Evolutionary conservation across 2,113 vertebrate species (phyloP), one percentile per base, ranked within the genome.

Genomic region (Camelus dromedarius): DNA sequence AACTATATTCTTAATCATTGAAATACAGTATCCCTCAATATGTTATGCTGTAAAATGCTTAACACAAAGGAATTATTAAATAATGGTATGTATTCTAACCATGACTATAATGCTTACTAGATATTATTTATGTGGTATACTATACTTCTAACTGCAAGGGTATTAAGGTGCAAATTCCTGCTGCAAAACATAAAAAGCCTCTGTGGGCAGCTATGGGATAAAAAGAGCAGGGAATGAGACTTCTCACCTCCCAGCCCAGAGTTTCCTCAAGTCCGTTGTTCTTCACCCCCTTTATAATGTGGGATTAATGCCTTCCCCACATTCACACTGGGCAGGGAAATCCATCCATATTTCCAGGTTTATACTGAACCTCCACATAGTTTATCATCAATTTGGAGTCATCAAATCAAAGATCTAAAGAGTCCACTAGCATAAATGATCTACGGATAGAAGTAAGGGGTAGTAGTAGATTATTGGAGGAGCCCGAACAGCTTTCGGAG

Each of bases 381-480:
- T 22, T 38, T 92, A 42, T 87, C 38, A 64, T 50, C 22, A 48
- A 18, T 30, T 26, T 84, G 7, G 8, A 80, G 11, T 75, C 5
- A 24, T n/a, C 8, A n/a, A 1, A 72, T 18, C 4, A 75, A 60
- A 42, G 22, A 70, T n/a, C 6, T 42, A 87, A 42, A 42, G 38
- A 42, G 70, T 58, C 7, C 32, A 89, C 22, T 46, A 24, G 30
- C 30, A 64, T 12, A 89, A 83, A 62, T n/a, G 8, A 56, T 28
- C 19, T 28, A 46, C 7, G 18, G 35, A 42, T 30, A 48, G 26
- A 90, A 66, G 5, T 46, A 6, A 82, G 11, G 26, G 8, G 19
- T 67, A n/a, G 6, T 26, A 5, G 5, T 12, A 6, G 18, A 52
- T 9, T 6, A 75, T 0, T 60, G 1, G n/a, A 73, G 0, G 28